These are phyloP conservation scores for Mus spretus DNA, from an alignment of 2,797 vertebrate genomes.

Conservation along the genomic window DNA sequence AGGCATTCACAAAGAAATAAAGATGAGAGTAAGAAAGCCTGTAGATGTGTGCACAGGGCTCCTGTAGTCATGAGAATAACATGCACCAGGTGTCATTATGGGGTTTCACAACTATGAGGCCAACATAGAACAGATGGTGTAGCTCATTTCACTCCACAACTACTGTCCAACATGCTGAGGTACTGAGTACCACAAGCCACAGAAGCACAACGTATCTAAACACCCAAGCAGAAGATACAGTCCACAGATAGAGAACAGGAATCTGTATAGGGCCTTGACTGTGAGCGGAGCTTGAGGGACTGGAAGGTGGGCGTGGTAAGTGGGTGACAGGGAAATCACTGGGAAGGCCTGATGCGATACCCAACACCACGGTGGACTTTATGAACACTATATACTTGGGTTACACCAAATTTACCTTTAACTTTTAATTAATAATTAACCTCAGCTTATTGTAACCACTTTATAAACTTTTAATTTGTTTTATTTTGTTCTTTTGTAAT, in stretches of 20 bases:
- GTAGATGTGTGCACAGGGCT: neutral
- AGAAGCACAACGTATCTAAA: neutral
- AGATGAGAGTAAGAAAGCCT: neutral
- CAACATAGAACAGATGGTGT: too few species aligned
- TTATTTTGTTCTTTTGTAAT: neutral
- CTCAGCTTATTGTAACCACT: neutral
- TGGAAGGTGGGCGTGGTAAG: neutral
- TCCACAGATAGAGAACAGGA: neutral
- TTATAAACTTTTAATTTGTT: constrained; percentile 11
- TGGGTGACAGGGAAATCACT: neutral
- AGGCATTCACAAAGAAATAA: neutral
- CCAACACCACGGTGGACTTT: neutral
- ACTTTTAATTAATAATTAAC: neutral
- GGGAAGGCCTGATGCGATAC: neutral
- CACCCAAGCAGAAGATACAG: neutral
- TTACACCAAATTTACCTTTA: neutral
- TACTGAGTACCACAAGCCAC: neutral
- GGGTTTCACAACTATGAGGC: neutral
- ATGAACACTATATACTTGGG: neutral
- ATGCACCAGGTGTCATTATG: neutral
- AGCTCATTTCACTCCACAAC: neutral
- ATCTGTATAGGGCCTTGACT: neutral
- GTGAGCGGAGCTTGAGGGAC: neutral
- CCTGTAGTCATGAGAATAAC: neutral
- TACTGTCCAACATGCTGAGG: neutral